Base-by-base conservation (phyloP, 2,888 invertebrate genomes). In the Amblyteles armatorius region DNA sequence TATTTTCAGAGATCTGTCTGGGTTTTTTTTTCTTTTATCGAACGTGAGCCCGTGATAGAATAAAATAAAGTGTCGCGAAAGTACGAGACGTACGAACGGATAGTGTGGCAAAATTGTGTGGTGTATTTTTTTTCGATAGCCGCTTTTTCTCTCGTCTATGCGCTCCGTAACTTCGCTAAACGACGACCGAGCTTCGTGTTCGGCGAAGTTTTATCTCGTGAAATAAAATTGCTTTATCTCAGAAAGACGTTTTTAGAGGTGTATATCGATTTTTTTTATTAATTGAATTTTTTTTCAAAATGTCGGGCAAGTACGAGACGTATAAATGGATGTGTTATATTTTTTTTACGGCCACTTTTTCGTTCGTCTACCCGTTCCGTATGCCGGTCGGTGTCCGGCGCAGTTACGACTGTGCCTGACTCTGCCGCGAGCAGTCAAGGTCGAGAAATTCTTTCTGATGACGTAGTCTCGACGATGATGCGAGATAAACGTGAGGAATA, bases 381-480 rank as follows among this genome's bases (percentile, higher is more conserved):
- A 72, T 19, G 52, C 55, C 65, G 52, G 36, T 76, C 65, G 76
- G 22, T 74, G 65, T 11, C 76, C 57, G 55, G n/a, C 52, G 50
- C 65, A 52, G 65, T 29, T 36, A 40, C 33, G 16, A 55, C 26
- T 50, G 44, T 67, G 40, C 50, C n/a, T 33, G 40, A 11, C 13
- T 9, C 26, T 33, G 33, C 13, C 19, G n/a, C 6, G 29, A 9
- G 33, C 13, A 36, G 52, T 5, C 69, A 79, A 79, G 78, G 78
- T 36, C 71, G 80, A 80, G 68, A 19, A 29, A 55, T 52, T 55
- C 63, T 73, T 73, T 74, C 50, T 73, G 55, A 80, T 74, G 65
- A 80, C 73, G 73, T 55, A 73, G 71, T 63, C 63, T 63, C 44
- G 55, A 19, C 73, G 73, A 68, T 67, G 74, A 67, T 9, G 65